Evolutionary conservation across 1,140 invertebrate genomes (phyloP), one percentile per base, ranked within the genome.

Genomic region (Oedothorax gibbosus): DNA sequence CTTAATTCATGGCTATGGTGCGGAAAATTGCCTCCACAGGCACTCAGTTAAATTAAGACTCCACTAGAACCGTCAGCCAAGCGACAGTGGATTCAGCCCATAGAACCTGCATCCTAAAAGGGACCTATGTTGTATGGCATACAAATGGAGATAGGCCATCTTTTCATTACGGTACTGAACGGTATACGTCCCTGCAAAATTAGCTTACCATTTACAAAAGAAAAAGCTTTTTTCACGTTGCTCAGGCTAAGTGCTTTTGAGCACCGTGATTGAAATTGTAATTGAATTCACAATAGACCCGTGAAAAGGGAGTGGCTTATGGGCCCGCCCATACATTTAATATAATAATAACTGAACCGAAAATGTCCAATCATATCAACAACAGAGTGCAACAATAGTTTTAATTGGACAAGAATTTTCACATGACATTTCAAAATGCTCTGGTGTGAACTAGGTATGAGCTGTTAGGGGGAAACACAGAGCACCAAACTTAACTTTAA

Each of bases 21-120:
- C 81, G 60, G 71, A 84, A 84, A 84, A 84, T 84, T 76, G 72
- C 81, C 50, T 10, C 50, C 50, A 18, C 18, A 18, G n/a, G 21
- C 81, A 84, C 71, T 84, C 57, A 71, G 20, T 18, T 84, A 84
- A 84, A 84, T 84, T 75, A 84, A 84, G 71, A 56, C 53, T 18
- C 20, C 54, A 18, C 56, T 49, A 68, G 21, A 20, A 53, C 20
- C 56, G 7, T 49, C 64, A n/a, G 15, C 11, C 77, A 79, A 49
- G n/a, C 35, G 60, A 75, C 15, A 12, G 68, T 15, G 6, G 12
- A 18, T 68, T 68, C 65, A 35, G 7, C 18, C 68, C 68, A n/a
- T 53, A n/a, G n/a, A n/a, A n/a, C 50, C 21, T 10, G 5, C 8
- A 10, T 68, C 4, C 57, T 60, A 14, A 14, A 12, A 60, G 57